Evolutionary conservation across 2,797 vertebrate species (phyloP).

Genomic region (Somateria mollissima): DNA sequence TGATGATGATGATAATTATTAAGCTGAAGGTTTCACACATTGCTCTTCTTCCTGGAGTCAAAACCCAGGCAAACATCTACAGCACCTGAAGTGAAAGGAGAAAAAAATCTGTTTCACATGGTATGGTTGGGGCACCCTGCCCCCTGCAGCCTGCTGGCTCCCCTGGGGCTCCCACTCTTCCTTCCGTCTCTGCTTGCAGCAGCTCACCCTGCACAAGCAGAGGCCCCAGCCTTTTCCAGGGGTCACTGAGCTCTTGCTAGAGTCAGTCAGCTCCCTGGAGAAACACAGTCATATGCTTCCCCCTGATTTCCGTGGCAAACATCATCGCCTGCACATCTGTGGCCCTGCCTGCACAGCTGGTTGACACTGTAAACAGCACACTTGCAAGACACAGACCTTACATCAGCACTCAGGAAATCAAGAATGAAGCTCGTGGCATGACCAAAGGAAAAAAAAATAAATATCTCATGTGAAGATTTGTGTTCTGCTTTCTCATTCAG

Average conservation of each 20-base stretch:
- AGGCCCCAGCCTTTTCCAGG: neutral
- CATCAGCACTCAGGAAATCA: constrained; percentile 6
- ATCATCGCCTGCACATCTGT: neutral
- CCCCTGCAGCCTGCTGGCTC: neutral
- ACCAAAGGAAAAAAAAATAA: neutral
- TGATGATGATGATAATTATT: neutral
- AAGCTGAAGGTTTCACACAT: neutral
- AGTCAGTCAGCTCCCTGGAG: neutral
- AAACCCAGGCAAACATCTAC: neutral
- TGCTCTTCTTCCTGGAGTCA: neutral
- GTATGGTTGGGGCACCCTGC: neutral
- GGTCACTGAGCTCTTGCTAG: neutral
- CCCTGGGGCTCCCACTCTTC: neutral
- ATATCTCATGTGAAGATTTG: neutral
- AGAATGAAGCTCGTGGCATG: neutral
- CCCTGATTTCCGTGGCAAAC: neutral
- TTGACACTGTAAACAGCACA: neutral
- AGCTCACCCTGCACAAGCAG: neutral
- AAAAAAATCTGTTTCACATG: neutral
- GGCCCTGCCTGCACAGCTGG: neutral
- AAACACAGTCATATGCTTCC: neutral
- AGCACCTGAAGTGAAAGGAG: neutral
- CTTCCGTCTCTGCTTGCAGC: neutral
- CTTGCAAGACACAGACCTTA: neutral
- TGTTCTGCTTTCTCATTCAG: neutral